Evolutionary conservation across 1,140 invertebrate species (phyloP), one percentile per base, ranked within the genome.

Genomic region (Papilio polytes): DNA sequence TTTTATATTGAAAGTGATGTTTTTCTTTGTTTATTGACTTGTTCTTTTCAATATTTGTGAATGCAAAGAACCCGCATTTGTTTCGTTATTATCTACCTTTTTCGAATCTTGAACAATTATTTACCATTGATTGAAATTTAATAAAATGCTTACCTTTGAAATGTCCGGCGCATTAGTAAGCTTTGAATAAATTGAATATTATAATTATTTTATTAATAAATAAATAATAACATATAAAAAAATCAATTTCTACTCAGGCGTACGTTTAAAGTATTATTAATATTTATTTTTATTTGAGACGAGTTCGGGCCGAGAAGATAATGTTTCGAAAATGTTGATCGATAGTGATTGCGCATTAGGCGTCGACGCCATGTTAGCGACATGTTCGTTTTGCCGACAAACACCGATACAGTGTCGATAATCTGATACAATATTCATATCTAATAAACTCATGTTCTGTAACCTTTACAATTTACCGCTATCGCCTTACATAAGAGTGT

Each of bases 381-480:
- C 51, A 81, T 85, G 83, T 85, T 84, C 77, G 74, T 66, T 59
- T 72, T 73, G 82, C 85, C 88, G 85, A 84, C 87, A 89, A 89
- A 91, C 84, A 85, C 74, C 80, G 85, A 84, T 85, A 86, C 83
- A 84, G 82, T 80, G 22, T 59, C 78, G 86, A 92, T 91, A 89
- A 91, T 90, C 88, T 82, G 85, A 86, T 88, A 90, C 89, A 90
- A 90, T 88, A 89, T 88, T 91, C 88, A 88, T 93, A 93, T 93
- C 92, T 88, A 88, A 91, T 89, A 89, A 91, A 92, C 88, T 83
- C 91, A 85, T 93, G 92, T 92, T 92, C 87, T 88, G 85, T 85
- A 78, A 84, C 88, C 88, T 92, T 93, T 91, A 85, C 85, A 86
- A 83, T 87, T 87, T 83, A 85, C 92, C 92, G 92, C 92, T 93